Evolutionary conservation across 2,888 invertebrate genomes (phyloP).

Genomic region (Diplolepis rosae): DNA sequence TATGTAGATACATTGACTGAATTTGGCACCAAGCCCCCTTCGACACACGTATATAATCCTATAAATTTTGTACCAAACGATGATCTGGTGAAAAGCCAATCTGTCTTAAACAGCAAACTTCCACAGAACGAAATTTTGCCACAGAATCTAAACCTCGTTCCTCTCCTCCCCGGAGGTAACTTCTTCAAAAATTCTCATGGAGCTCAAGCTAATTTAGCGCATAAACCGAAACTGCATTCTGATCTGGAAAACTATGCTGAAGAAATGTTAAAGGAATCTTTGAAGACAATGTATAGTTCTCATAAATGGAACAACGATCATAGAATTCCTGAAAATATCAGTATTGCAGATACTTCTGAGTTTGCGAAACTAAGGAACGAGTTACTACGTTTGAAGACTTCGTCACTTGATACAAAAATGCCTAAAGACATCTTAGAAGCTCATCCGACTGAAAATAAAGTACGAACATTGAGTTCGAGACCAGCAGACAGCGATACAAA

Average conservation of each 20-base stretch:
- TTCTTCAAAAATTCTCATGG: conserved; percentile 62
- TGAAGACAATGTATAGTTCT: conserved; percentile 69
- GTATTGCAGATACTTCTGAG: conserved; percentile 58
- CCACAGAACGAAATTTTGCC: conserved; percentile 55
- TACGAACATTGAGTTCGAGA: conserved; percentile 52
- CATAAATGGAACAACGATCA: conserved; percentile 71
- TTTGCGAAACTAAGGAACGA: conserved; percentile 61
- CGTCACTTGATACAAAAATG: conserved; percentile 51
- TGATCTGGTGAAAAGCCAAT: conserved; percentile 66
- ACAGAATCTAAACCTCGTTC: conserved; percentile 65
- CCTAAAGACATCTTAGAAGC: conserved; percentile 60
- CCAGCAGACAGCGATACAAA: conserved; percentile 45
- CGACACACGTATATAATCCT: conserved; percentile 62
- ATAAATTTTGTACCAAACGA: conserved; percentile 68
- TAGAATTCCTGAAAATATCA: conserved; percentile 53
- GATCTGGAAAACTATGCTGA: conserved; percentile 69
- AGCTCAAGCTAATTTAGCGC: conserved; percentile 58
- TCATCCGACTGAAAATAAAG: conserved; percentile 64
- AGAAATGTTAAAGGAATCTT: conserved; percentile 70
- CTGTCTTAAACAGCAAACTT: conserved; percentile 61
- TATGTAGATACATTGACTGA: conserved; percentile 63
- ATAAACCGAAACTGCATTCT: conserved; percentile 63
- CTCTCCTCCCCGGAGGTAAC: conserved; percentile 66
- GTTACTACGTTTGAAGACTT: conserved; percentile 58
- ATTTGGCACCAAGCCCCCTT: conserved; percentile 54